Conservation (phyloP, 2,888 invertebrate species). For the Netelia inedita region DNA sequence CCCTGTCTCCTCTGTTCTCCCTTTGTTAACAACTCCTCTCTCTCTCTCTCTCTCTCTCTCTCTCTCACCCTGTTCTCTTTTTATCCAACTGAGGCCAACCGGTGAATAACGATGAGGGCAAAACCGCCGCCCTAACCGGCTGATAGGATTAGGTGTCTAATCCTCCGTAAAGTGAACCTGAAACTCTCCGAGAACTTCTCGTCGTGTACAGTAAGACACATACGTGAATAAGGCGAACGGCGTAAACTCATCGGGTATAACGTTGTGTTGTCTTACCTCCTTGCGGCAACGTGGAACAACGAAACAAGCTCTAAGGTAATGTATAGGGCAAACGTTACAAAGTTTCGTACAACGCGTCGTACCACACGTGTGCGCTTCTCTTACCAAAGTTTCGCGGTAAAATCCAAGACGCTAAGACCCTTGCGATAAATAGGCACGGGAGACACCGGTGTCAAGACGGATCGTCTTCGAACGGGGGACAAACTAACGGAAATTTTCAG, state of each 20-base stretch:
- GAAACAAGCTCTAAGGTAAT: slow-evolving; percentile 52
- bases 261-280: slow-evolving; percentile 13
- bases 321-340: slow-evolving; percentile 43
- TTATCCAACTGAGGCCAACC: neutral
- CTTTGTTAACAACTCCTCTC: slow-evolving; percentile 19
- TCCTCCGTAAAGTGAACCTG: slow-evolving; percentile 62
- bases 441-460: slow-evolving; percentile 15
- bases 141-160: slow-evolving; percentile 65
- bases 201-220: slow-evolving; percentile 11
- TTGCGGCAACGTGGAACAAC: slow-evolving; percentile 34
- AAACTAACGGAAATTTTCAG: neutral
- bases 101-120: slow-evolving; percentile 52
- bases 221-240: slow-evolving; percentile 20
- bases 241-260: slow-evolving; percentile 33
- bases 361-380: slow-evolving; percentile 23
- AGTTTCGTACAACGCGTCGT: slow-evolving; percentile 26
- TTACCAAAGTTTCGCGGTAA: slow-evolving; percentile 22
- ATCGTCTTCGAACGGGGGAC: neutral
- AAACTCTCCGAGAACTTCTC: slow-evolving; percentile 55
- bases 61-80: slow-evolving; percentile 1
- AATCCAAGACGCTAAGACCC: slow-evolving; percentile 10
- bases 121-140: slow-evolving; percentile 48
- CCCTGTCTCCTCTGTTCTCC: slow-evolving; percentile 1
- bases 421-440: slow-evolving; percentile 15
- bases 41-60: slow-evolving; percentile 18